Percentiles rank a stretch among this genome's conserved stretches.
phyloP scores from a whole-genome alignment of 2,888 invertebrate genomes.

The Ophion obscuratus region DNA sequence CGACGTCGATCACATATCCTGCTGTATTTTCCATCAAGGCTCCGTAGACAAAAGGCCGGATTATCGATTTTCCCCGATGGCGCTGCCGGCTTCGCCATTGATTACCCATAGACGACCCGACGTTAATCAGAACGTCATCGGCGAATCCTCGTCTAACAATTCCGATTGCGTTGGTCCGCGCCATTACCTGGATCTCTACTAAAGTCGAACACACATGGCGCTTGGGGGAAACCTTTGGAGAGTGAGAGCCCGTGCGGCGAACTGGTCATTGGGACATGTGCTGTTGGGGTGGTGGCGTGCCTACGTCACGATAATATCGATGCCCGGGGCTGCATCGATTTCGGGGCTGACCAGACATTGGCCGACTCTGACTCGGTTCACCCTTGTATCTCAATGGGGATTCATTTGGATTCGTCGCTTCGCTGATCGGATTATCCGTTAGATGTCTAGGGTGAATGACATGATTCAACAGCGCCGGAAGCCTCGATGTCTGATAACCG shows the following conservation, averaged over 20 bases:
- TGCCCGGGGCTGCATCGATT: conserved; percentile 34
- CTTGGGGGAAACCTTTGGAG: conserved; percentile 2
- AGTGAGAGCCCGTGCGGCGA: conserved; percentile 26
- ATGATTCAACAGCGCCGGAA: no score
- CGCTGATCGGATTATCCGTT: not conserved
- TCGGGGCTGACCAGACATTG: conserved; percentile 50
- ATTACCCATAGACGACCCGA: conserved; percentile 47
- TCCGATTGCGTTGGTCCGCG: conserved; percentile 53
- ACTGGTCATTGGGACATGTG: conserved; percentile 56
- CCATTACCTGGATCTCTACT: conserved; percentile 50
- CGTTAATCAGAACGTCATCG: conserved; percentile 63
- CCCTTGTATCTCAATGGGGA: conserved; percentile 14
- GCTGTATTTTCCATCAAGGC: conserved; percentile 35
- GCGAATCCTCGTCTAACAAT: conserved; percentile 61
- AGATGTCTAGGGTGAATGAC: no score
- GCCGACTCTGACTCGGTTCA: not conserved
- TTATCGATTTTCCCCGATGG: conserved; percentile 60
- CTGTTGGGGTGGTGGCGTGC: conserved; percentile 31
- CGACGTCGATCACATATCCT: conserved; percentile 51
- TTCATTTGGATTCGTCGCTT: not conserved
- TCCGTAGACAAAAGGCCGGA: conserved; percentile 53
- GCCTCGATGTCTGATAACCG: no score
- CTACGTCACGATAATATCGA: conserved; percentile 54
- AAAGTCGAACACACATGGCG: conserved; percentile 27
- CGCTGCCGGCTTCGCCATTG: conserved; percentile 29